Evolutionary conservation across 1,140 invertebrate genomes (phyloP), one percentile per base, ranked within the genome.

Genomic region (Drosophila prosaltans): DNA sequence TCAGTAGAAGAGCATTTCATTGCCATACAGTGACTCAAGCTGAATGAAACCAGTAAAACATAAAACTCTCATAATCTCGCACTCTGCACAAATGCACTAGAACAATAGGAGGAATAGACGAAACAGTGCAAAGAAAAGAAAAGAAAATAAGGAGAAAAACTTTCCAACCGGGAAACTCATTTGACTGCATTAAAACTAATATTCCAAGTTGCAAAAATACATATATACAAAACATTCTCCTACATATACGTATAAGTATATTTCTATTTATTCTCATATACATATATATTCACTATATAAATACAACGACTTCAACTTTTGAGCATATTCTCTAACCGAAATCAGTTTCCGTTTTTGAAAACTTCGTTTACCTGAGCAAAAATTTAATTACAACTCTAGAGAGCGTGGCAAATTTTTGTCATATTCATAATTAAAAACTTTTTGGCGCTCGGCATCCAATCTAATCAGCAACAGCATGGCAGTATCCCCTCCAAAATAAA

Each of bases 141-240:
- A 36, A 36, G 3, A 3, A 36, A 36, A 7, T 6, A 16, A 58
- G 58, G 69, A 55, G 10, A 51, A 74, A 71, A 85, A 85, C 78
- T 86, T 85, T 69, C 55, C 72, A 72, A 72, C 74, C 28, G 55
- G 59, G 61, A 75, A 86, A 85, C 82, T 86, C 82, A 79, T 85
- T 85, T 81, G 65, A 81, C 83, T 86, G 82, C 82, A 85, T 85
- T 78, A 86, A 77, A 74, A 86, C 86, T 86, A 85, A 78, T 65
- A 84, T 80, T 82, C 63, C 62, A 10, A 70, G 71, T 60, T 65
- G 65, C 57, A 72, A 43, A 32, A 32, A 77, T 64, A 80, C 16
- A 48, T 9, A 26, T 16, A 45, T 8, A 45, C 16, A 45, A 3
- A 16, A 16, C 16, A 16, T 0, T 0, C 16, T 0, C 16, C 16